Base-by-base conservation (phyloP, 35 echinoderm and acorn worm species). In the Eucidaris tribuloides region DNA sequence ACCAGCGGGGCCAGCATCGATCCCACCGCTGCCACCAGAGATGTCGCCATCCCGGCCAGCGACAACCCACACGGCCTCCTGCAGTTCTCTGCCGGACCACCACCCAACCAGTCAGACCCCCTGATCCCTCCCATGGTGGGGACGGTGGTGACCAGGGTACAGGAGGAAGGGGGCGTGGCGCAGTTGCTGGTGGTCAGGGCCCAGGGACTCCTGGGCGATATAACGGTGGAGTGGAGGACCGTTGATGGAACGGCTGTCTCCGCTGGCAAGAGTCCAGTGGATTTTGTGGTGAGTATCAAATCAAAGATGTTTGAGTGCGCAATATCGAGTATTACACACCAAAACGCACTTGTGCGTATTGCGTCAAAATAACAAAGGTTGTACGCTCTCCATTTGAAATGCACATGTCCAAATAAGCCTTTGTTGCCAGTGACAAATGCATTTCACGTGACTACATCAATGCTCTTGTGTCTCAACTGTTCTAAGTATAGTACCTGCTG, bases 201-300 rank as follows among this genome's bases (percentile, higher is more conserved):
- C 20, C 96, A 99, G 76, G 96, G 96, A 5, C 45, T 90, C 38
- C 68, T 89, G 14, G 90, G 91, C 19, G 46, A 74, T 13, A 78
- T 93, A 5, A 62, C 91, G 13, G 83, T 99, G 45, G 96, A 99
- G 77, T 99, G 96, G 94, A 93, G 91, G 68, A 99, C 96, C 3
- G 71, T 97, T 37, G 96, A 99, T 78, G 90, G 96, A 0, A 78
- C 96, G 60, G 91, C 90, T 36, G 80, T 99, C 50, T 99, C 96
- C 63, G 96, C 96, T 50, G 96, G 96, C 11, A 99, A 99, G 83
- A 59, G 80, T 65, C 96, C 96, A 13, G 77, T 99, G 15, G 96
- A 99, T 71, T 99, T 93, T 83, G 78, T 93, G 87, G 96, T 99
- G 77, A 76, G 87, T 80, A n/a, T n/a, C n/a, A n/a, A n/a, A n/a